Conservation (phyloP, 2,888 invertebrate genomes). For the Corythucha ciliata region DNA sequence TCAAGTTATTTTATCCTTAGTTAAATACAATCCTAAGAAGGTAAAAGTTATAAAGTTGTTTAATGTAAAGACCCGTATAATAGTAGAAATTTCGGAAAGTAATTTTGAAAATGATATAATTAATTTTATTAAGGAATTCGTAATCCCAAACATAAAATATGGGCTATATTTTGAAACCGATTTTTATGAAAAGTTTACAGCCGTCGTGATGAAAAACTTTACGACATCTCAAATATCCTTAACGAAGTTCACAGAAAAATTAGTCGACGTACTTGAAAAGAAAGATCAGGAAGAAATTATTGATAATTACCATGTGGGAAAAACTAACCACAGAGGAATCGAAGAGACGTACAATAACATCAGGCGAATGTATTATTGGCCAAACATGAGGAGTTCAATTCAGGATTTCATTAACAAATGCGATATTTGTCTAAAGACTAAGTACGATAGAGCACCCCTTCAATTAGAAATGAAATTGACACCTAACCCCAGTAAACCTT, state of each 20-base stretch:
- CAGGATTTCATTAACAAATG: constrained; percentile 33
- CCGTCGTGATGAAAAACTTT: neutral
- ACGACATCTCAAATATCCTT: constrained; percentile 4
- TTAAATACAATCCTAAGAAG: too few species aligned
- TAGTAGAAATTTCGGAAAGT: neutral
- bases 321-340: constrained; percentile 15
- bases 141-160: constrained; percentile 15
- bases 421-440: constrained; percentile 27
- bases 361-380: constrained; percentile 35
- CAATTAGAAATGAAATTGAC: constrained; percentile 20
- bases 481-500: constrained; percentile 16
- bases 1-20: constrained; percentile 18
- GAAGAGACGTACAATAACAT: constrained; percentile 10
- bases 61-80: constrained; percentile 12
- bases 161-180: constrained; percentile 3
- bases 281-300: neutral
- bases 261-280: neutral
- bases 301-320: constrained; percentile 14
- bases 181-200: constrained; percentile 1
- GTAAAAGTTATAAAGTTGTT: neutral
- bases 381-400: constrained; percentile 33
- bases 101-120: constrained; percentile 8
- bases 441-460: constrained; percentile 7
- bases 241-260: neutral
- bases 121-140: constrained; percentile 14